Evolutionary conservation across 2,797 vertebrate genomes (phyloP).

Genomic region (Sternarchorhynchus goeldii): DNA sequence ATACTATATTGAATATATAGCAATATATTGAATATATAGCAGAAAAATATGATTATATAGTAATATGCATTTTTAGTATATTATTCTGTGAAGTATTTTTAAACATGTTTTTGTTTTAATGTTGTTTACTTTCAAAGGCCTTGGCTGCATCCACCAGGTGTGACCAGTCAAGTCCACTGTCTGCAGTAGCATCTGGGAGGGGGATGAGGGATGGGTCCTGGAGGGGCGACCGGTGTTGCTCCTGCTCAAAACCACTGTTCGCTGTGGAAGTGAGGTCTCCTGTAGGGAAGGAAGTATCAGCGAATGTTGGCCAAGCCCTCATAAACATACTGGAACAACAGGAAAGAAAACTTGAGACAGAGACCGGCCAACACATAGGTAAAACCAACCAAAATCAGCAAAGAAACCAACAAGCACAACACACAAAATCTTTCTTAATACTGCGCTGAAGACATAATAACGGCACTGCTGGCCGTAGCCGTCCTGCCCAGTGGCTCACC

Average conservation of each 20-base stretch:
- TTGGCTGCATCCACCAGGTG: slow-evolving; percentile 95
- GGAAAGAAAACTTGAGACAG: too few species aligned
- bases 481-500: slow-evolving; percentile 4
- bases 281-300: slow-evolving; percentile 58
- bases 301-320: background rate
- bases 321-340: too few species aligned
- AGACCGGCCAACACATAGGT: background rate
- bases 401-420: background rate
- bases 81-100: too few species aligned
- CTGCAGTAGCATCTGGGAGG: slow-evolving; percentile 86
- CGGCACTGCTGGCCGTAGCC: background rate
- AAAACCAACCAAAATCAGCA: background rate
- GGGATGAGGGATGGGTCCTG: slow-evolving; percentile 93
- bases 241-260: slow-evolving; percentile 85
- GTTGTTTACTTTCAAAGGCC: slow-evolving; percentile 85
- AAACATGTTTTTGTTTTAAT: too few species aligned
- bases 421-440: background rate
- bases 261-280: slow-evolving; percentile 90
- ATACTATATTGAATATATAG: too few species aligned
- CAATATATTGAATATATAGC: too few species aligned
- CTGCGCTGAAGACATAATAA: background rate
- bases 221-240: slow-evolving; percentile 80
- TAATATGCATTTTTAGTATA: too few species aligned
- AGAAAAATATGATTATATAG: too few species aligned
- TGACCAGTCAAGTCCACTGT: slow-evolving; percentile 93